A percentile compares a stretch with the other conserved stretches of the same genome.
These are phyloP conservation scores for Fukomys damarensis DNA, from an alignment of 2,113 vertebrate species.

Conservation along the genomic window DNA sequence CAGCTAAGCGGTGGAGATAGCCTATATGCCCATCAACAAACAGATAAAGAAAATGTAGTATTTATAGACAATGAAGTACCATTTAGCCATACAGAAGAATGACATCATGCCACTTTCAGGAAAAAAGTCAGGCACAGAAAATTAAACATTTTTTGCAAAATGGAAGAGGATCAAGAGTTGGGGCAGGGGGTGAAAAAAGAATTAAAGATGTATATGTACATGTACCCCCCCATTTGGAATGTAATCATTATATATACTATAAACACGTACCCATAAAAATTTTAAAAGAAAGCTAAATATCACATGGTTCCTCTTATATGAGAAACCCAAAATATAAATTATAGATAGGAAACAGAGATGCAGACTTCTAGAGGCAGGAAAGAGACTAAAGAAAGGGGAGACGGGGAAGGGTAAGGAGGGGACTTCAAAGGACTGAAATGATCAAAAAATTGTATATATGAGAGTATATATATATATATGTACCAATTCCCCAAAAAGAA, in stretches of 20 bases:
- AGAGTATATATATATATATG: not conserved
- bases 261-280: not conserved
- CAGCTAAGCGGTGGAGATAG: not conserved
- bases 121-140: not conserved
- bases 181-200: not conserved
- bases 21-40: not conserved
- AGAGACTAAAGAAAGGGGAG: not conserved
- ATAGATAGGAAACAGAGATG: not conserved
- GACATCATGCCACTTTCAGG: not conserved
- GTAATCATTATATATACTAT: not conserved
- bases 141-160: not conserved
- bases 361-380: not conserved
- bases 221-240: not conserved
- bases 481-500: not conserved
- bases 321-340: not conserved
- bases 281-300: not conserved
- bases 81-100: not conserved
- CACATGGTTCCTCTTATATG: not conserved
- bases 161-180: not conserved
- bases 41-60: not conserved
- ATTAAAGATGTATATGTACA: not conserved
- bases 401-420: not conserved
- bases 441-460: not conserved
- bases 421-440: not conserved
- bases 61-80: not conserved